A percentile compares a stretch with the other conserved stretches of the same genome.
These are phyloP conservation scores for Crenuchus spilurus DNA, from an alignment of 2,797 vertebrate genomes.

Conservation along the genomic window DNA sequence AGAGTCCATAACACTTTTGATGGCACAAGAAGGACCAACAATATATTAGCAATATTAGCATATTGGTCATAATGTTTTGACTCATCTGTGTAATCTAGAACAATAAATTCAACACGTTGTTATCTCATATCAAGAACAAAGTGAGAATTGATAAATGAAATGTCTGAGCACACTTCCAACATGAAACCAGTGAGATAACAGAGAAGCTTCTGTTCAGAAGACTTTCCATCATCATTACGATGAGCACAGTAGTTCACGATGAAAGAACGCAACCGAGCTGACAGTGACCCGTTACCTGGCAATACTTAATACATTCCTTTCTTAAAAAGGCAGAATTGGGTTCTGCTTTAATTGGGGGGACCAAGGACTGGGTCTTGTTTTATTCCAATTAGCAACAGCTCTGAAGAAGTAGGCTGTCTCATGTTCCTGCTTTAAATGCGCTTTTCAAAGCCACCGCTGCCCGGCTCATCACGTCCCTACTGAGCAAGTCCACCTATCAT, in stretches of 20 bases:
- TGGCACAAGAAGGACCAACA: too few relatives aligned
- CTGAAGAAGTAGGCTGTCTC: background rate
- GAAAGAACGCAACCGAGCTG: slow-evolving; percentile 22
- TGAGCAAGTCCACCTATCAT: slow-evolving; percentile 26
- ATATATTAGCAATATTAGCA: too few relatives aligned
- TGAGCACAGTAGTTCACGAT: slow-evolving; percentile 32
- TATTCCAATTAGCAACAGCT: slow-evolving; percentile 22
- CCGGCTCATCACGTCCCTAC: slow-evolving; percentile 16
- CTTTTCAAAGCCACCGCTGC: slow-evolving; percentile 19
- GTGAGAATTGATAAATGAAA: background rate
- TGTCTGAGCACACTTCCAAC: too few relatives aligned
- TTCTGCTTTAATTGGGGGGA: slow-evolving; percentile 20
- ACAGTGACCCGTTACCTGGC: slow-evolving; percentile 40
- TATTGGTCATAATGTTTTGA: too few relatives aligned
- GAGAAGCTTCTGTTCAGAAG: slow-evolving; percentile 32
- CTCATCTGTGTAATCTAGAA: too few relatives aligned
- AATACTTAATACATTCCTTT: slow-evolving; percentile 24
- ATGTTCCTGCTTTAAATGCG: slow-evolving; percentile 14
- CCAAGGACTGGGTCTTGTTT: slow-evolving; percentile 7
- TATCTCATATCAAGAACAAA: background rate
- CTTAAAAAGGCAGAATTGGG: slow-evolving; percentile 18
- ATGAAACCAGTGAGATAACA: background rate
- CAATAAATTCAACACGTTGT: background rate
- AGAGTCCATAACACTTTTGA: too few relatives aligned
- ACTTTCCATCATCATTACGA: slow-evolving; percentile 40